Base-by-base conservation (phyloP, 2,888 invertebrate species). In the Embidobia sp. region DNA sequence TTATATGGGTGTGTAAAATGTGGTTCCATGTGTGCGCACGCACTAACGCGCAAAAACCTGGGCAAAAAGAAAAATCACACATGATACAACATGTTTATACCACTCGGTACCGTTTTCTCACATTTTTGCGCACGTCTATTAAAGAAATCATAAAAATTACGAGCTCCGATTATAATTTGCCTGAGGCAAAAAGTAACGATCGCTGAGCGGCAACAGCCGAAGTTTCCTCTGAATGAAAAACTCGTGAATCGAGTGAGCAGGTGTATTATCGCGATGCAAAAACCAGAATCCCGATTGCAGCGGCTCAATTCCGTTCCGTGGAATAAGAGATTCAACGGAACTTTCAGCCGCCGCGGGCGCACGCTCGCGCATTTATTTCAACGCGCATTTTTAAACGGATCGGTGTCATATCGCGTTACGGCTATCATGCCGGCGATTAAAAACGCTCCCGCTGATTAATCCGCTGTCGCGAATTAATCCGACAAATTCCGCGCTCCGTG, bases 251-350 rank as follows among this genome's bases (percentile, higher is more conserved):
- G 55, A 76, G 69, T 64, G 48, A 72, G 70, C 78, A 78, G 78
- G 77, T 73, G 73, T 67, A 64, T 61, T 77, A 73, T 77, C 73
- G 42, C 64, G 77, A 64, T 73, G 73, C 66, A 67, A 77, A 73
- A 77, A 63, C 73, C 69, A 64, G 72, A 69, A 77, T 69, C 67
- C 49, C 67, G 57, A 73, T 61, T 67, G 69, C 63, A 26, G 26
- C 69, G 57, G 57, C 70, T 66, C 48, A 77, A 73, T 73, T 73
- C 63, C 53, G 53, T 35, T 51, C 46, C 48, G 27, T 10, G 49
- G 46, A 59, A 42, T 44, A 61, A 66, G 66, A 77, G 67, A 53
- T 77, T 48, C 64, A 42, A 31, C 49, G 29, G 55, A 33, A 63
- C 61, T 42, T 69, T 57, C 51, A 44, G 29, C 19, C 26, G 49